Evolutionary conservation across 2,113 vertebrate genomes (phyloP), one percentile per base, ranked within the genome.

Genomic region (Emberiza fucata): DNA sequence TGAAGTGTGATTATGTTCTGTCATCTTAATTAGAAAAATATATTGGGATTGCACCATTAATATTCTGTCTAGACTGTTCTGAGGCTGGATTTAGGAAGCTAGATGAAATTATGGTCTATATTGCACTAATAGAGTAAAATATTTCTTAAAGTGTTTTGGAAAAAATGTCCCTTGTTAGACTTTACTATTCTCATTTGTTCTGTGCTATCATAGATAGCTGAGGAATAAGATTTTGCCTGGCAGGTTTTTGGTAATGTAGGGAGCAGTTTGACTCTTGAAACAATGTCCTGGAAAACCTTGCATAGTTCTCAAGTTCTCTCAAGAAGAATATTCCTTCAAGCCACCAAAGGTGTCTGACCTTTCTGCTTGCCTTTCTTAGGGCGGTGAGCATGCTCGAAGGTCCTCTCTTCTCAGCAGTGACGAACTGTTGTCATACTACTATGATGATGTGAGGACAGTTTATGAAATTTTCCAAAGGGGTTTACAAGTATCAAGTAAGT

Each of bases 391-490:
- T 56, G 98, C 97, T 22, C 98, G 99, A 60, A 98, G 98, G 56
- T 99, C 99, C 0, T 72, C 95, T 1, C 94, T 99, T 16, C 97
- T 98, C n/a, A 97, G 97, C 6, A 97, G 88, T 0, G 97, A 99
- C 1, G 98, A 98, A 59, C 90, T 37, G 9, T 21, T 99, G 89
- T 56, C 63, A 0, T 97, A 97, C 94, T 99, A 97, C 96, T 99
- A 99, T 5, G 97, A 97, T 3, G 99, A 99, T 2, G 98, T 98
- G 64, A 97, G 70, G 84, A 99, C 99, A 3, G 66, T 90, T 42
- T 99, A 99, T 37, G 98, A 99, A 39, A 76, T 98, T 44, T 99
- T 99, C 96, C 98, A 97, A 51, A 98, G 99, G 94, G 99, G 99
- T 24, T 22, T 99, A 40, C 92, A 98, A 50, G 97, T 99, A 79